These are phyloP conservation scores for Caenorhabditis imperialis DNA, from an alignment of 2,888 invertebrate species.

Conservation along the genomic window DNA sequence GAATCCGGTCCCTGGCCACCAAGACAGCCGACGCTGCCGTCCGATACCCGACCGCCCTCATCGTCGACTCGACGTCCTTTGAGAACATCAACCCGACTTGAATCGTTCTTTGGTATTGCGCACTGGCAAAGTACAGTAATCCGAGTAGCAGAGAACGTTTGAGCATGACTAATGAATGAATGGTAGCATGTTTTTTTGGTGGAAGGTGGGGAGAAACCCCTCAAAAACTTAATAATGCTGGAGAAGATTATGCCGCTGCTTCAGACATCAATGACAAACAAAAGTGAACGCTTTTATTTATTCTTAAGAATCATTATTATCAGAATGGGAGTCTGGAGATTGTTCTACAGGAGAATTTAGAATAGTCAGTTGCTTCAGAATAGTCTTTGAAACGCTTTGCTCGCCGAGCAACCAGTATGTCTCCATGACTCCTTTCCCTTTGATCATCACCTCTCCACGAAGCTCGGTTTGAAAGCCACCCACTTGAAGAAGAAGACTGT, in stretches of 20 bases:
- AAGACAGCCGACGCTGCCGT: constrained; percentile 62
- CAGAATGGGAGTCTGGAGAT: no score
- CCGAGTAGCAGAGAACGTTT: constrained; percentile 2
- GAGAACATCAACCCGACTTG: constrained; percentile 55
- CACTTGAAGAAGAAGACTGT: constrained; percentile 63
- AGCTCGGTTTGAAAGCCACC: constrained; percentile 70
- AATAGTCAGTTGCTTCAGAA: no score
- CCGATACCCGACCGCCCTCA: constrained; percentile 47
- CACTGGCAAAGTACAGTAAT: background rate
- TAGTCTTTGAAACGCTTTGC: background rate
- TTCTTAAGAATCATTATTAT: no score
- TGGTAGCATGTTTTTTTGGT: background rate
- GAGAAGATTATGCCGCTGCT: background rate
- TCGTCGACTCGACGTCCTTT: constrained; percentile 15
- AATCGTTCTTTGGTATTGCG: constrained; percentile 14
- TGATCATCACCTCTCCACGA: constrained; percentile 73
- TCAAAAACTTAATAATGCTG: constrained; percentile 23
- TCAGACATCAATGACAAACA: constrained; percentile 1
- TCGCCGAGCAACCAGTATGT: constrained; percentile 66
- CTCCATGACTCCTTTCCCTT: constrained; percentile 70
- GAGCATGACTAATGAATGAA: constrained; percentile 11
- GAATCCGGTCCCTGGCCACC: constrained; percentile 59
- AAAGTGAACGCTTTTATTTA: no score
- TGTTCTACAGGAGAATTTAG: no score
- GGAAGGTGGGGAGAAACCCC: constrained; percentile 29